Percentiles rank a stretch among this genome's conserved stretches.
phyloP scores from a whole-genome alignment of 2,888 invertebrate species.

The Koerneria pararmatus region DNA sequence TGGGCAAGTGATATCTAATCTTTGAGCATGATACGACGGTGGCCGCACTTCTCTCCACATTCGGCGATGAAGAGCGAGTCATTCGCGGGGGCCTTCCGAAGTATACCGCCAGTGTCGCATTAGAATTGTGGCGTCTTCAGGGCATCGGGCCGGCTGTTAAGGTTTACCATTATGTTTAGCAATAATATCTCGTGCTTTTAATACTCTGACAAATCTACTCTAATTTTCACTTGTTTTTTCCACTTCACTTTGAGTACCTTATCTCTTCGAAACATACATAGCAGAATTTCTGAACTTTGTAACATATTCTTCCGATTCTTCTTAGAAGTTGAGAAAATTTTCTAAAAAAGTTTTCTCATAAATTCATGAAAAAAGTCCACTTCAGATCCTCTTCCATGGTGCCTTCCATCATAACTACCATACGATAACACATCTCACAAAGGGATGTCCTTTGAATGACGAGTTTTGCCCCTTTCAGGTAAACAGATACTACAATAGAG shows the following conservation, averaged over 20 bases:
- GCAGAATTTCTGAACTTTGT: not conserved
- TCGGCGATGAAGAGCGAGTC: slow-evolving; percentile 53
- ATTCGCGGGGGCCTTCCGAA: slow-evolving; percentile 51
- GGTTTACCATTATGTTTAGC: slow-evolving; percentile 27
- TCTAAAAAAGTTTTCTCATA: too few species aligned
- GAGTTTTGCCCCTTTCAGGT: slow-evolving; percentile 44
- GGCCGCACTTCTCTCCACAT: slow-evolving; percentile 49
- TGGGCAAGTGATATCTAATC: too few species aligned
- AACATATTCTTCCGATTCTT: not conserved
- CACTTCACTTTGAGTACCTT: not conserved
- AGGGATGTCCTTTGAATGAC: slow-evolving; percentile 41
- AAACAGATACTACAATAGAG: too few species aligned
- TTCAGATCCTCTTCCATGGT: slow-evolving; percentile 45
- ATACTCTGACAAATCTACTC: too few species aligned
- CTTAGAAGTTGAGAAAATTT: not conserved
- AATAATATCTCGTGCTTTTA: too few species aligned
- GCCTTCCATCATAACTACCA: slow-evolving; percentile 52
- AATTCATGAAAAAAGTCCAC: too few species aligned
- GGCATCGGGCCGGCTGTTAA: slow-evolving; percentile 41
- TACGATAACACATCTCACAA: slow-evolving; percentile 44
- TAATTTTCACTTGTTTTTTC: too few species aligned
- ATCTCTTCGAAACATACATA: not conserved
- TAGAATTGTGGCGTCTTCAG: slow-evolving; percentile 49
- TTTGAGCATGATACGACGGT: slow-evolving; percentile 55
- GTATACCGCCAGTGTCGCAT: slow-evolving; percentile 51